Evolutionary conservation across 2,113 vertebrate species (phyloP).

Genomic region (Athene noctua): DNA sequence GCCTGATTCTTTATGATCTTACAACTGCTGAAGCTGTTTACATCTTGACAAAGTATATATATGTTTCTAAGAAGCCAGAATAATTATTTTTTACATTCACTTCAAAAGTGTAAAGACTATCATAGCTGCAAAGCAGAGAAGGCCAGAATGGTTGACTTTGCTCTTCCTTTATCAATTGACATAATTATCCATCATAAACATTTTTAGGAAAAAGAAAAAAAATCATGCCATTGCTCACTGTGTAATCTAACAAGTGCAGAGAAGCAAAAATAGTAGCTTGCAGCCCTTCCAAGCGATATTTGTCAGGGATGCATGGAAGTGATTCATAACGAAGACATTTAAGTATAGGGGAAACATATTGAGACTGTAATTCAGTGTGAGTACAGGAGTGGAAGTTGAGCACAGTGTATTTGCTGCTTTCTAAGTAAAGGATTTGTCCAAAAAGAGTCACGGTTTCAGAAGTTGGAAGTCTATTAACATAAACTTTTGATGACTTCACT

Average conservation of each 20-base stretch:
- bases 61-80: background rate
- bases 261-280: background rate
- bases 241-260: background rate
- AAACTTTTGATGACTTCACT: background rate
- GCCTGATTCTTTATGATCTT: background rate
- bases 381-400: background rate
- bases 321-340: background rate
- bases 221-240: background rate
- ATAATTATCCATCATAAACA: background rate
- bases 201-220: background rate
- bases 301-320: background rate
- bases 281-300: background rate
- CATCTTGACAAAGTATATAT: background rate
- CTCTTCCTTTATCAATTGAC: background rate
- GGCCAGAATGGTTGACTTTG: background rate
- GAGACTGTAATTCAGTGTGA: background rate
- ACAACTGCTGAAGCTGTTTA: background rate
- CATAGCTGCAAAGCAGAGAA: background rate
- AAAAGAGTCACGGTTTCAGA: background rate
- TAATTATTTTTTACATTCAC: background rate
- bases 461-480: background rate
- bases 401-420: background rate
- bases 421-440: background rate
- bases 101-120: background rate
- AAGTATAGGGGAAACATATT: background rate